These are phyloP conservation scores for Idaea biselata DNA, from an alignment of 2,888 invertebrate genomes.

Conservation along the genomic window DNA sequence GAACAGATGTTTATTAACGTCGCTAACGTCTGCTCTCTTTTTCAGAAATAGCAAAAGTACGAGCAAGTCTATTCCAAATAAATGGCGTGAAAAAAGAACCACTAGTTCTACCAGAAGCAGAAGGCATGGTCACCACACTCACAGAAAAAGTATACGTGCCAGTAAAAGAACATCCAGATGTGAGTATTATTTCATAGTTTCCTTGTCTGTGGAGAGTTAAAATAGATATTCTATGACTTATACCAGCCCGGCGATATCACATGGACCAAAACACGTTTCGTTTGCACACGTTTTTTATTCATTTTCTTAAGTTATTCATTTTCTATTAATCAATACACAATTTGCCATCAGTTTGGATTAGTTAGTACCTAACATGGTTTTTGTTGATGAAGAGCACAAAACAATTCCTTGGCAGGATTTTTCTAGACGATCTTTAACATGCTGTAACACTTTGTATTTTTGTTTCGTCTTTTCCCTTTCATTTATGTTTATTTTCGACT, in stretches of 20 bases:
- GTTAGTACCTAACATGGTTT: too few species aligned
- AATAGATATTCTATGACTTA: background rate
- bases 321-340: constrained; percentile 32
- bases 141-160: constrained; percentile 99
- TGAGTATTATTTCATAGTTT: constrained; percentile 82
- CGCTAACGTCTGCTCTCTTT: constrained; percentile 45
- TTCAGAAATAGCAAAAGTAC: constrained; percentile 98
- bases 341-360: background rate
- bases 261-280: constrained; percentile 2
- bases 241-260: background rate
- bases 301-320: background rate
- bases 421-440: too few species aligned
- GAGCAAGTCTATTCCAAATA: constrained; percentile 99
- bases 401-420: too few species aligned
- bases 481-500: too few species aligned
- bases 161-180: constrained; percentile 99
- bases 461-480: too few species aligned
- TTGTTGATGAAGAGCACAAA: too few species aligned
- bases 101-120: constrained; percentile 92
- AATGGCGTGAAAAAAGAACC: constrained; percentile 98
- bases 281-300: constrained; percentile 18
- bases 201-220: background rate
- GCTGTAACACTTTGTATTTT: too few species aligned
- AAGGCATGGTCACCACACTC: constrained; percentile 93
- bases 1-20: constrained; percentile 38